These are phyloP conservation scores for Morone chrysops DNA, from an alignment of 2,113 vertebrate genomes.

Conservation along the genomic window DNA sequence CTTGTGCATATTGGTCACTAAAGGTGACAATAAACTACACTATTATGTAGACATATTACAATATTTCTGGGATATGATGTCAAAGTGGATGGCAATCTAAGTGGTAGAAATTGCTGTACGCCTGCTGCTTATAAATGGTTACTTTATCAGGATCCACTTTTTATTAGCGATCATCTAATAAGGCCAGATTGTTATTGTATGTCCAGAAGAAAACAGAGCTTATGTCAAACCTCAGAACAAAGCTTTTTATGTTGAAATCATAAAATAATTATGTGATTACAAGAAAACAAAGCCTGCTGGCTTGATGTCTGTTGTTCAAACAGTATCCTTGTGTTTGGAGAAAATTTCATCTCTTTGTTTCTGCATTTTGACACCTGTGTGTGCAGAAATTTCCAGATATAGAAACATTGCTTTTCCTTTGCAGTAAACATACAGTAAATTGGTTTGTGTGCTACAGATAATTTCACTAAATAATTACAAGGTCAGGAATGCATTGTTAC, in stretches of 20 bases:
- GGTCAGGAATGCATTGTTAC: neutral
- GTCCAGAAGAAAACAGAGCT: neutral
- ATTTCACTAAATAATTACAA: neutral
- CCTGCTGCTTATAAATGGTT: neutral
- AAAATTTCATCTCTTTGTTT: neutral
- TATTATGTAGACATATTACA: neutral
- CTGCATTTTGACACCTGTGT: neutral
- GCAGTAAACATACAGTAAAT: neutral
- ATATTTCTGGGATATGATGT: neutral
- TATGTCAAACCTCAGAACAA: neutral
- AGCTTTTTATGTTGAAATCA: neutral
- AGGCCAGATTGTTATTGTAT: neutral
- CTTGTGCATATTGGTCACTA: neutral
- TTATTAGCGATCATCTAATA: neutral
- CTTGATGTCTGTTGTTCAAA: conserved; percentile 10
- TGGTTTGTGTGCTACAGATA: neutral
- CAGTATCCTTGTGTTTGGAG: neutral
- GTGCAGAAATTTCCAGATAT: neutral
- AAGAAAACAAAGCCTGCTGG: conserved; percentile 2
- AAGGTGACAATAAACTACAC: neutral
- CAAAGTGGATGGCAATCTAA: neutral
- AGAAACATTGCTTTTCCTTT: neutral
- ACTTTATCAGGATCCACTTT: neutral
- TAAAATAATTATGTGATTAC: conserved; percentile 7
- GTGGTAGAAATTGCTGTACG: neutral